Percentiles rank a stretch among this genome's conserved stretches.
These are phyloP conservation scores for Uropsilus gracilis DNA, from an alignment of 2,113 vertebrate species.

Conservation along the genomic window DNA sequence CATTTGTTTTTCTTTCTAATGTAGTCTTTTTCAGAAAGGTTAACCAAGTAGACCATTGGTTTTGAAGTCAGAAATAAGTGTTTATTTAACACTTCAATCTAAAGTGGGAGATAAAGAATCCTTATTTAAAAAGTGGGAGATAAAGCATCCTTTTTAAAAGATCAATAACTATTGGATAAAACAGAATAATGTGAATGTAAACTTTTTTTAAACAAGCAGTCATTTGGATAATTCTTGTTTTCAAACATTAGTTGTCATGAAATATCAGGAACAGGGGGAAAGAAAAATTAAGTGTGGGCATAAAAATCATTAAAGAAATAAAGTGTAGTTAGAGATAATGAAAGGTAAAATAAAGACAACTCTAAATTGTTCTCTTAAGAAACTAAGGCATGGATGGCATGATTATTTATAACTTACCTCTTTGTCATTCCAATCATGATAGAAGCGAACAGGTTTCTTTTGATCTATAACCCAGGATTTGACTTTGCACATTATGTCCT, in stretches of 20 bases:
- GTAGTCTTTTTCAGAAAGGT: slow-evolving; percentile 98
- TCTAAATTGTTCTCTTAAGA: slow-evolving; percentile 45
- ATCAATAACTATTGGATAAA: slow-evolving; percentile 33
- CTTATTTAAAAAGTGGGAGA: slow-evolving; percentile 72
- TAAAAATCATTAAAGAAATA: slow-evolving; percentile 58
- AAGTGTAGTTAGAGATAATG: background rate
- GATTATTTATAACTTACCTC: slow-evolving; percentile 89
- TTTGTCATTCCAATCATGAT: slow-evolving; percentile 96
- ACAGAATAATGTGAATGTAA: slow-evolving; percentile 52
- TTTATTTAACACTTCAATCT: slow-evolving; percentile 99
- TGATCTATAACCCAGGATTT: slow-evolving; percentile 96
- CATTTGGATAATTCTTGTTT: slow-evolving; percentile 48
- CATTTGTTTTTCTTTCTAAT: slow-evolving; percentile 99
- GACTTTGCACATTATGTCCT: slow-evolving; percentile 99
- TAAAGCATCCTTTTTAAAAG: slow-evolving; percentile 53
- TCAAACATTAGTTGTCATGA: slow-evolving; percentile 56
- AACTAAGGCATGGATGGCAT: slow-evolving; percentile 57
- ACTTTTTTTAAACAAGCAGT: slow-evolving; percentile 33
- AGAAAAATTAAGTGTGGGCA: slow-evolving; percentile 7
- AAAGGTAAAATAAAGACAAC: slow-evolving; percentile 45
- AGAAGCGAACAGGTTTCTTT: slow-evolving; percentile 95
- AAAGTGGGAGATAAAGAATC: slow-evolving; percentile 69
- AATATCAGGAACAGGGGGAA: slow-evolving; percentile 46
- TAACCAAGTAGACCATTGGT: slow-evolving; percentile 99
- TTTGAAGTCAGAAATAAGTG: slow-evolving; percentile 98